phyloP scores from a whole-genome alignment of 2,888 invertebrate genomes.

The Dinocampus coccinellae region DNA sequence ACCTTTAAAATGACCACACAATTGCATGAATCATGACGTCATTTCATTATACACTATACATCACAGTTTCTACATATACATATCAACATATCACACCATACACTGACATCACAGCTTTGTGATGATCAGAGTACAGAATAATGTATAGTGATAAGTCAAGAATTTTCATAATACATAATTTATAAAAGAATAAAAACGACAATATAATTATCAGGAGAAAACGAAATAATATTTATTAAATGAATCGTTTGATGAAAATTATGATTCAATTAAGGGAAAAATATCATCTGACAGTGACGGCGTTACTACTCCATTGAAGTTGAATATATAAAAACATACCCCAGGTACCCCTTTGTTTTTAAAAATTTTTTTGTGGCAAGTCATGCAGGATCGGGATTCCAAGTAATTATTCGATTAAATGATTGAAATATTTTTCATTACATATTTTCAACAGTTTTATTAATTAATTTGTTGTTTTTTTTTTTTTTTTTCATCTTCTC shows the following conservation, averaged over 20 bases:
- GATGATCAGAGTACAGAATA: not conserved
- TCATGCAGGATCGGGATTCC: not conserved
- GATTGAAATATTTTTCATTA: not conserved
- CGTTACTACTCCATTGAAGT: not conserved
- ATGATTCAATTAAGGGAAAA: not conserved
- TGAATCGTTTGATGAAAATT: not conserved
- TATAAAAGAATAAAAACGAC: not conserved
- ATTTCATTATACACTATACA: too few species aligned
- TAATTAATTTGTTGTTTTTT: not conserved
- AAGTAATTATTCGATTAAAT: not conserved
- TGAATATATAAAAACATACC: not conserved
- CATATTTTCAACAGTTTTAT: not conserved
- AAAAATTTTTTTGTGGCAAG: not conserved
- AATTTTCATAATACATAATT: not conserved
- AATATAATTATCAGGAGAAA: not conserved
- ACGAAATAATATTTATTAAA: not conserved
- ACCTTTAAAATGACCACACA: not conserved
- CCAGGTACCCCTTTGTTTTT: not conserved
- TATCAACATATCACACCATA: not conserved
- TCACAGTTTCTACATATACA: too few species aligned
- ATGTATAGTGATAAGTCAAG: not conserved
- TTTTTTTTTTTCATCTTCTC: slow-evolving; percentile 17
- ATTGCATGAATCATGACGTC: not conserved
- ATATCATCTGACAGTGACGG: not conserved
- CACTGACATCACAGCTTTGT: not conserved